These are phyloP conservation scores for Oceanodroma leucorhoa DNA, from an alignment of 2,797 vertebrate species.

Conservation along the genomic window DNA sequence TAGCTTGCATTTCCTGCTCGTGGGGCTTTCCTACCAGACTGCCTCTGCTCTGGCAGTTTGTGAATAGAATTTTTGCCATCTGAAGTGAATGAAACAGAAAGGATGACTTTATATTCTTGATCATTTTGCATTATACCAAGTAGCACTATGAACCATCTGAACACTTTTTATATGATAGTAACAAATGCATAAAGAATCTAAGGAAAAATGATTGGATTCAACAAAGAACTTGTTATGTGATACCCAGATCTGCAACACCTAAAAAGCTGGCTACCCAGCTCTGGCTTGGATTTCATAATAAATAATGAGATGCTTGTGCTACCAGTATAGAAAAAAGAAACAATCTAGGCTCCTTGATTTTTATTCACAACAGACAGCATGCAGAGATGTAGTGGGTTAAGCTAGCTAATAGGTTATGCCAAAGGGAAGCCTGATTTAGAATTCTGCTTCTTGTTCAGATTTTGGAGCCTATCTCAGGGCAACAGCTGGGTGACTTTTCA, in stretches of 20 bases:
- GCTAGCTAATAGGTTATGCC: not conserved
- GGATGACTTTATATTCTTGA: not conserved
- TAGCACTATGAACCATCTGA: not conserved
- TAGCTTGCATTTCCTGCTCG: not conserved
- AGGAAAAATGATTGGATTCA: not conserved
- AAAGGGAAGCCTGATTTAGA: not conserved
- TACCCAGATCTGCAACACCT: not conserved
- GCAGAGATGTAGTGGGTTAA: not conserved
- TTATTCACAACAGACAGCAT: not conserved
- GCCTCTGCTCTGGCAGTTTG: not conserved
- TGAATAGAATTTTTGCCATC: not conserved
- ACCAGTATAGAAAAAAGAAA: not conserved
- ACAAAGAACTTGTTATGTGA: not conserved
- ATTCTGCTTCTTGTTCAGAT: not conserved
- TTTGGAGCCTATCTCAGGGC: not conserved
- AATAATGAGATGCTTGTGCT: not conserved
- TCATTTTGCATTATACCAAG: not conserved
- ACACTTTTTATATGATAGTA: not conserved
- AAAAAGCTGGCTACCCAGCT: not conserved
- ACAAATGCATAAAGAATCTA: not conserved
- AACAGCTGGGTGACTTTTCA: not conserved
- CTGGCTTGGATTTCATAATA: not conserved
- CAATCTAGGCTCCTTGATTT: not conserved
- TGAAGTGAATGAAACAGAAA: not conserved
- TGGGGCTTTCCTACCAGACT: not conserved